These are phyloP conservation scores for Ostrea denselamellosa DNA, from an alignment of 1,140 invertebrate genomes.

Conservation along the genomic window DNA sequence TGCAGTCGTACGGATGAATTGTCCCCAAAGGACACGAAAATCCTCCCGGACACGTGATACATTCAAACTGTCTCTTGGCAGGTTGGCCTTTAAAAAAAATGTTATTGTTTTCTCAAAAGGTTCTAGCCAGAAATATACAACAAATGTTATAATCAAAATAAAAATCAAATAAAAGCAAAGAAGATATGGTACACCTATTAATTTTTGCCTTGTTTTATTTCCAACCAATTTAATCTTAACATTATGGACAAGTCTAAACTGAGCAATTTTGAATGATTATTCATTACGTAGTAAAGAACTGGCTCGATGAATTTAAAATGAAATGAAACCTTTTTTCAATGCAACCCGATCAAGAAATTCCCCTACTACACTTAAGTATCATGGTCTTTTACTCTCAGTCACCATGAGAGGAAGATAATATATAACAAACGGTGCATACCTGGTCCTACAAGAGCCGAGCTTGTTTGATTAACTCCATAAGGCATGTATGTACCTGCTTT, in stretches of 20 bases:
- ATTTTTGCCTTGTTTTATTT: too few relatives aligned
- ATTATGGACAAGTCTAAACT: too few relatives aligned
- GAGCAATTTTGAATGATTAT: too few relatives aligned
- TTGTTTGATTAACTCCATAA: slow-evolving; percentile 61
- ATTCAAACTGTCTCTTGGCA: slow-evolving; percentile 74
- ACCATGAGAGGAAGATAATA: neutral
- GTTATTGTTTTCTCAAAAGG: neutral
- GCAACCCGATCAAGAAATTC: too few relatives aligned
- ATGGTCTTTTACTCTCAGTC: neutral
- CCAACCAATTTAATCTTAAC: too few relatives aligned
- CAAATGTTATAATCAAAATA: neutral
- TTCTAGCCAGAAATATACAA: neutral
- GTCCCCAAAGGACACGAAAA: slow-evolving; percentile 69
- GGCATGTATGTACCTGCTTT: slow-evolving; percentile 75
- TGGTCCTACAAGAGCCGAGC: slow-evolving; percentile 51
- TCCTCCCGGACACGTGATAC: slow-evolving; percentile 72
- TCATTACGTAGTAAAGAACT: too few relatives aligned
- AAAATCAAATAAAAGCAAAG: too few relatives aligned
- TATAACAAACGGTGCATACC: slow-evolving; percentile 41
- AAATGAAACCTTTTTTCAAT: too few relatives aligned
- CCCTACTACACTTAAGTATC: neutral
- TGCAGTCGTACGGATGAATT: slow-evolving; percentile 67
- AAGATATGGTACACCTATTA: too few relatives aligned
- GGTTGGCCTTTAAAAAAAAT: slow-evolving; percentile 62
- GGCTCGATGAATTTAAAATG: too few relatives aligned